A percentile compares a stretch with the other conserved stretches of the same genome.
Conservation (phyloP, 2,113 vertebrate species). For the Laterallus jamaicensis region DNA sequence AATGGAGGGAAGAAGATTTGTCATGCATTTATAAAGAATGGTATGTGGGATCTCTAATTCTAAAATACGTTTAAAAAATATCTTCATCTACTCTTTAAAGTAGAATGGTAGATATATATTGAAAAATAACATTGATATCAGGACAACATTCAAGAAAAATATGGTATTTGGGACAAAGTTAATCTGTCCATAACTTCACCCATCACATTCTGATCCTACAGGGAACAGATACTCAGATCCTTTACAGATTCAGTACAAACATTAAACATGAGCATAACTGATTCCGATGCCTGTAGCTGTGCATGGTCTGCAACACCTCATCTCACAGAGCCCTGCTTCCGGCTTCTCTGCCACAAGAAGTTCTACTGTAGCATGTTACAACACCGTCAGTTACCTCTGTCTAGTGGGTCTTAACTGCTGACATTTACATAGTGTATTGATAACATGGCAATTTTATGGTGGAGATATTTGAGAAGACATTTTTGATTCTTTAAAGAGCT, state of each 20-base stretch:
- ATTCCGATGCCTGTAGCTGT: neutral
- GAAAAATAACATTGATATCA: neutral
- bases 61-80: neutral
- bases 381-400: neutral
- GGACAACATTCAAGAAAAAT: neutral
- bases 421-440: too few species aligned
- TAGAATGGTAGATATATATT: neutral
- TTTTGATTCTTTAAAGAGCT: neutral
- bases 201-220: neutral
- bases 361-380: neutral
- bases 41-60: neutral
- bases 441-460: too few species aligned
- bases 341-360: neutral
- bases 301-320: rapidly evolving
- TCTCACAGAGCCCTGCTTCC: too few species aligned
- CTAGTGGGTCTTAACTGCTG: neutral
- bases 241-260: neutral
- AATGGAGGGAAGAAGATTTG: neutral
- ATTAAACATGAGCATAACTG: neutral
- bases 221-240: neutral
- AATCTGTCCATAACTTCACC: neutral
- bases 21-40: rapidly evolving
- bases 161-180: neutral
- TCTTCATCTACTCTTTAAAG: neutral
- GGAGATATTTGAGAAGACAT: neutral